Evolutionary conservation across 2,113 vertebrate species (phyloP), one percentile per base, ranked within the genome.

Genomic region (Hirundichthys speculiger): DNA sequence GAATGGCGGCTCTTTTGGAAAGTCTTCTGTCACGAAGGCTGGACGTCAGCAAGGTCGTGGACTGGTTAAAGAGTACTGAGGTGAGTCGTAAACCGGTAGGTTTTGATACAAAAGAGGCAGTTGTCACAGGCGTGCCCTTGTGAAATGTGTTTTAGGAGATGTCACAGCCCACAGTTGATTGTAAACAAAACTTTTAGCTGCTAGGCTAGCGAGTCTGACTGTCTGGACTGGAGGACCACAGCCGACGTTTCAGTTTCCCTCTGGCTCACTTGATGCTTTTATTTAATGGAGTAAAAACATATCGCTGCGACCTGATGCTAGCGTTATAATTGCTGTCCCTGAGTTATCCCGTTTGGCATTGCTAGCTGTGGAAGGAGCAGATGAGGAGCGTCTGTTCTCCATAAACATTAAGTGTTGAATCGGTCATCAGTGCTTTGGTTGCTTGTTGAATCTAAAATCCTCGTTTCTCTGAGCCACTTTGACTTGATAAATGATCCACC

Each of bases 1-100:
- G 93, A 88, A 97, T 98, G 96, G 96, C 96, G 96, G 95, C 95
- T 85, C 92, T 96, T 94, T 93, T 98, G 93, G 96, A 96, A 93
- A 93, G 93, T 30, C n/a, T 98, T 46, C 83, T 98, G 54, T 80
- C 56, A 41, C 85, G 89, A 56, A 94, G 95, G 92, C 91, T 93
- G 85, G 89, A 94, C 21, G 58, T 90, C 14, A 68, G 75, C n/a
- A 88, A 83, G 38, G 92, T 91, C 41, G 72, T 94, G 79, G 82
- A 84, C 54, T 97, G 96, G 95, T 74, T 96, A 11, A 90, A 78
- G 77, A 75, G 65, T 15, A 41, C 40, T 3, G 38, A 78, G 80
- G 84, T 93, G 22, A 27, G 75, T 81, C 13, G 13, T 5, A 19
- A 47, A 48, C 18, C 13, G 5, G n/a, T 2, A 2, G 5, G 0